Conservation (phyloP, 2,113 vertebrate species). For the Pagrus major region DNA sequence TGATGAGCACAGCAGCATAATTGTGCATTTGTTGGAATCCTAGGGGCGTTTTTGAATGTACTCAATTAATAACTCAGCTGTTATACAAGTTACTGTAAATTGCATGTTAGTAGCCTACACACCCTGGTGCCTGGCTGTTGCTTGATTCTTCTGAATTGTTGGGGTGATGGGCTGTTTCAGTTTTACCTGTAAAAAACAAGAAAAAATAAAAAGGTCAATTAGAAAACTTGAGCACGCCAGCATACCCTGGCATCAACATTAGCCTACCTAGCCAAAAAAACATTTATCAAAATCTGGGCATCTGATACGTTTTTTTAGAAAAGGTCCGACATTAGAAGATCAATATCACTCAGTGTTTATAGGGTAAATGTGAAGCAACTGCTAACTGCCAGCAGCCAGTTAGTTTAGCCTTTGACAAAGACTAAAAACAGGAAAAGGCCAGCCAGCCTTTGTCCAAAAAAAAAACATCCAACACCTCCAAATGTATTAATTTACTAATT, state of each 20-base stretch:
- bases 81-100: background rate
- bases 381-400: background rate
- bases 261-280: background rate
- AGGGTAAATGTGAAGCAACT: background rate
- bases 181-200: constrained; percentile 72
- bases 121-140: constrained; percentile 57
- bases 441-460: background rate
- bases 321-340: background rate
- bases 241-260: background rate
- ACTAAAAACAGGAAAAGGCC: background rate
- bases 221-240: background rate
- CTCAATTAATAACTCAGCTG: background rate
- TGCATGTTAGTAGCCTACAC: constrained; percentile 8
- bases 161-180: constrained; percentile 81
- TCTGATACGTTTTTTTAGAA: background rate
- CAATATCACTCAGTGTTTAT: background rate
- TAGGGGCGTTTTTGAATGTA: background rate
- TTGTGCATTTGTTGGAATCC: background rate
- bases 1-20: constrained; percentile 10
- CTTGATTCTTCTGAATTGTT: constrained; percentile 57
- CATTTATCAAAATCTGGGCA: too few relatives aligned
- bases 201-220: background rate
- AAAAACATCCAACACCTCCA: background rate
- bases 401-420: background rate
- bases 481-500: background rate